A percentile compares a stretch with the other conserved stretches of the same genome.
phyloP scores from a whole-genome alignment of 2,797 vertebrate genomes.

The Cirrhinus mrigala region DNA sequence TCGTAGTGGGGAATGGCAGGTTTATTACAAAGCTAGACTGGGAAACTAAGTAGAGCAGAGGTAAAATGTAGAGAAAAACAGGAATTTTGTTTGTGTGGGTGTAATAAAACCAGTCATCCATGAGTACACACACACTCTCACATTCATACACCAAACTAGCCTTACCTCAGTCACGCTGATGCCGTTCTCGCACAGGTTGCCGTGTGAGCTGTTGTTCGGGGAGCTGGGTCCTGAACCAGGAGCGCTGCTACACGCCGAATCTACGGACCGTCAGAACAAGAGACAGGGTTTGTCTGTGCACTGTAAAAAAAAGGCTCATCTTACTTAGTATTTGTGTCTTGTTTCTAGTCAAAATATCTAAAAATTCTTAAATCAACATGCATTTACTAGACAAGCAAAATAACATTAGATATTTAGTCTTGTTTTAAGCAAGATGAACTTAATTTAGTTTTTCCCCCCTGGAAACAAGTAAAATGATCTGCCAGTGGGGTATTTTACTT shows the following conservation, averaged over 20 bases:
- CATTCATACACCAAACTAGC: background rate
- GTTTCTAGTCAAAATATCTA: too few relatives aligned
- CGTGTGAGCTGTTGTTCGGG: slow-evolving; percentile 95
- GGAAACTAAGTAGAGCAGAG: background rate
- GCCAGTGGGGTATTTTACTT: too few relatives aligned
- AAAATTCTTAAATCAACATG: too few relatives aligned
- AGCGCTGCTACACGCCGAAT: slow-evolving; percentile 93
- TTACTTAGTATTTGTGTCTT: too few relatives aligned
- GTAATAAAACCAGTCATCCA: background rate
- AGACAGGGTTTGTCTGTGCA: background rate
- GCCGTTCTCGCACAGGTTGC: slow-evolving; percentile 90
- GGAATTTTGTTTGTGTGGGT: background rate
- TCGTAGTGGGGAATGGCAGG: background rate
- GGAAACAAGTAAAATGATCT: too few relatives aligned
- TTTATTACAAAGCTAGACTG: background rate
- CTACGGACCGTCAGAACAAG: slow-evolving; percentile 69
- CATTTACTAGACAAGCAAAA: too few relatives aligned
- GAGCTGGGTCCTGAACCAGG: slow-evolving; percentile 96
- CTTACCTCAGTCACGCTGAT: slow-evolving; percentile 86
- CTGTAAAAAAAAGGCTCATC: too few relatives aligned
- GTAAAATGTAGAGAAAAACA: background rate
- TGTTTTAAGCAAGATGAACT: too few relatives aligned
- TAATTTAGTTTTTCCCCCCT: too few relatives aligned
- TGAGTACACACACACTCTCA: background rate
- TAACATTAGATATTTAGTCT: too few relatives aligned